Conservation (phyloP, 2,113 vertebrate species). For the Paramormyrops kingsleyae region DNA sequence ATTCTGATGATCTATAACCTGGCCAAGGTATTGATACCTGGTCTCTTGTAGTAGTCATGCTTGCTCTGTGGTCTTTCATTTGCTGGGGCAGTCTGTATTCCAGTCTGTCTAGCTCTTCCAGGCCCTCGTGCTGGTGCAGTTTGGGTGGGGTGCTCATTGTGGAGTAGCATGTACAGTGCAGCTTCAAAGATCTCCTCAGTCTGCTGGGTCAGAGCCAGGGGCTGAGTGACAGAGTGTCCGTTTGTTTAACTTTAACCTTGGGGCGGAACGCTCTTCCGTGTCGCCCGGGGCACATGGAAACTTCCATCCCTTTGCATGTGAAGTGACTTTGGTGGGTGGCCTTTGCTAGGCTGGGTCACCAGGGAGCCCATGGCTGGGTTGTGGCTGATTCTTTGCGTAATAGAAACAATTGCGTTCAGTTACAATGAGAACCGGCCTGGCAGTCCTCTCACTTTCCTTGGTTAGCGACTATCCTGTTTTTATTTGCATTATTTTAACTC, state of each 20-base stretch:
- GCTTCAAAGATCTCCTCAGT: not conserved
- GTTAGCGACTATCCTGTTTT: not conserved
- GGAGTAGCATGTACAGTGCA: not conserved
- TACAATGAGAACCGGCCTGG: not conserved
- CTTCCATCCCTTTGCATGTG: not conserved
- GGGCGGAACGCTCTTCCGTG: not conserved
- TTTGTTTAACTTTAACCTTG: not conserved
- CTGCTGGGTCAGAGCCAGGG: not conserved
- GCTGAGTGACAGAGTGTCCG: not conserved
- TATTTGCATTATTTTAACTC: not conserved
- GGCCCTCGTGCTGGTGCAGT: not conserved
- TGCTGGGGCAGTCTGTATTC: not conserved
- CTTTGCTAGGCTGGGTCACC: not conserved
- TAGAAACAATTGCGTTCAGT: not conserved
- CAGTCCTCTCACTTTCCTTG: not conserved
- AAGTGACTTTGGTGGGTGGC: not conserved
- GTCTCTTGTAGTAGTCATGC: not conserved
- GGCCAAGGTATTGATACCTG: not conserved
- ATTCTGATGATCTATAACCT: not conserved
- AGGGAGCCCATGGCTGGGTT: not conserved
- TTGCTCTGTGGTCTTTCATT: not conserved
- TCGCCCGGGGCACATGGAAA: not conserved
- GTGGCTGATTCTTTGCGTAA: not conserved
- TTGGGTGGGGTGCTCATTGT: not conserved
- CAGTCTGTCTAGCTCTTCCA: not conserved